Base-by-base conservation (phyloP, 2,113 vertebrate species). In the Limnothrissa miodon region DNA sequence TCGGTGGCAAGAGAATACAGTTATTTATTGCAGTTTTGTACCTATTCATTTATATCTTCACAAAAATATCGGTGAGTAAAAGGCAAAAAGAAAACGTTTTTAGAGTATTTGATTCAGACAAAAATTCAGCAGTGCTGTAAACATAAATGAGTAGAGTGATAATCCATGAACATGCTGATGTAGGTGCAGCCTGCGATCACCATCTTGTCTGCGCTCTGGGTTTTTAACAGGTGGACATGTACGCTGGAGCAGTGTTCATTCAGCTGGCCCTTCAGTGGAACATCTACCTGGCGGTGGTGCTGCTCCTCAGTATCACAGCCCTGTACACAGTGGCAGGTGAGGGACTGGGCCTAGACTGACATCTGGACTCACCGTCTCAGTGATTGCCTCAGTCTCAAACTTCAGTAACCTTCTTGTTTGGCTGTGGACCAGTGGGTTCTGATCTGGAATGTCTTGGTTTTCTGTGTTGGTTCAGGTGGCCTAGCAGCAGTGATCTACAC, bases 401-500 rank as follows among this genome's bases (percentile, higher is more conserved):
- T 23, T 56, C 21, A 19, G 5, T 23, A 56, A 19, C 51, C 15
- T 15, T 48, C 46, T 48, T 10, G 46, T 48, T 4, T 6, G 6
- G 2, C 42, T 15, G 15, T 13, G 15, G 9, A 13, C 17, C 46
- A 15, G 11, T 2, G 15, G 46, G 17, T 48, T 13, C 13, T 17
- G 4, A 19, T 23, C 51, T 17, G 42, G 6, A 42, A 53, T 53
- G 4, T 23, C 4, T 23, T 56, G 21, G 8, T 62, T 56, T 39
- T 51, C 78, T 82, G 0, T 83, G 44, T 88, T 45, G 82, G 87
- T 82, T 79, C 84, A 99, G 98, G 98, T 88, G 98, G 98, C 62
- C 95, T 99, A 90, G 97, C 98, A 2, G 97, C 98, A 0, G 98
- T 99, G 42, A 99, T 99, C 88, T 99, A 99, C 93, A 99, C 98